Evolutionary conservation across 2,888 invertebrate genomes (phyloP).

Genomic region (Lamellibrachia columna): DNA sequence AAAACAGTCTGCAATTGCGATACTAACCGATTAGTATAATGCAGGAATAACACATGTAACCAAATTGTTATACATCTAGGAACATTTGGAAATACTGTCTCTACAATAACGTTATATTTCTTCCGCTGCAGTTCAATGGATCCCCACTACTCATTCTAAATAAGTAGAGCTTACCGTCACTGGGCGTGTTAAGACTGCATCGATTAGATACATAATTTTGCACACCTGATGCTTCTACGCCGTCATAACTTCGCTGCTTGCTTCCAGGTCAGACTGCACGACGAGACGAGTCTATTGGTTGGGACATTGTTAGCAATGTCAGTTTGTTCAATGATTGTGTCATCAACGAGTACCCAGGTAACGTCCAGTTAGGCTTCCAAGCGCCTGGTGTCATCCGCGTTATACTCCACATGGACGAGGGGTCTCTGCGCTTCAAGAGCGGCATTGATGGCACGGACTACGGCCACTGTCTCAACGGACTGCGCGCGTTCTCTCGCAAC

Average conservation of each 20-base stretch:
- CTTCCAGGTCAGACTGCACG: not conserved
- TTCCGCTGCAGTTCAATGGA: too few relatives aligned
- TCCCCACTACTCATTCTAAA: too few relatives aligned
- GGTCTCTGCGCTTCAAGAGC: not conserved
- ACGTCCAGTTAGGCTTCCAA: not conserved
- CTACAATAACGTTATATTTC: too few relatives aligned
- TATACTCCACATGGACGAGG: not conserved
- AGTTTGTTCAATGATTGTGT: not conserved
- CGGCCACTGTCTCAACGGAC: not conserved
- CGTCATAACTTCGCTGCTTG: not conserved
- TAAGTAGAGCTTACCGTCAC: too few relatives aligned
- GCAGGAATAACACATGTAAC: too few relatives aligned
- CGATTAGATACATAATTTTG: too few relatives aligned
- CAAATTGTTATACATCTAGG: too few relatives aligned
- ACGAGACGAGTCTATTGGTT: not conserved
- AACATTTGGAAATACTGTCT: too few relatives aligned
- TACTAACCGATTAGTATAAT: too few relatives aligned
- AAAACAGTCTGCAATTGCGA: too few relatives aligned
- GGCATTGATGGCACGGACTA: not conserved
- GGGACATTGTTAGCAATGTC: not conserved
- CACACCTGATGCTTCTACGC: too few relatives aligned
- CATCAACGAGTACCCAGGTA: not conserved
- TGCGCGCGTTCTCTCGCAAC: not conserved
- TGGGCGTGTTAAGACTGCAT: too few relatives aligned
- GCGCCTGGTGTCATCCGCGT: slow-evolving; percentile 1